A percentile compares a stretch with the other conserved stretches of the same genome.
Conservation (phyloP, 1,140 invertebrate genomes). For the Ctenoplectra terminalis region DNA sequence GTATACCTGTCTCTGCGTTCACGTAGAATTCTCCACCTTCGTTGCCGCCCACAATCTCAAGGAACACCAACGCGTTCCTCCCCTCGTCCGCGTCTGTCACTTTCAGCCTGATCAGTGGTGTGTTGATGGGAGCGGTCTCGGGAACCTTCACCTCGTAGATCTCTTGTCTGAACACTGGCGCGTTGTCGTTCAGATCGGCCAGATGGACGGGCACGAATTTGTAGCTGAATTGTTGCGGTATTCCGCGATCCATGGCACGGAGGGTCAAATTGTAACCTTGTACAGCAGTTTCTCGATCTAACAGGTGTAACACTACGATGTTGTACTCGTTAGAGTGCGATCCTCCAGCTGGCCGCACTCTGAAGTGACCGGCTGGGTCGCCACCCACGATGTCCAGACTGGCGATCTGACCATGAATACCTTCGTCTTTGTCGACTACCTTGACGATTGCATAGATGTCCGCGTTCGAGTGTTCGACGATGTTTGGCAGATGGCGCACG, state of each 20-base stretch:
- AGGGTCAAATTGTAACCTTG: constrained; percentile 94
- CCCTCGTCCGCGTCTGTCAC: constrained; percentile 93
- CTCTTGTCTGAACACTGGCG: constrained; percentile 94
- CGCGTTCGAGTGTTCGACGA: constrained; percentile 92
- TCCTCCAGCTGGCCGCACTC: constrained; percentile 84
- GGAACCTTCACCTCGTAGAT: constrained; percentile 94
- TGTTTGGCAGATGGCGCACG: constrained; percentile 90
- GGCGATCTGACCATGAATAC: constrained; percentile 92
- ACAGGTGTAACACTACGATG: constrained; percentile 89
- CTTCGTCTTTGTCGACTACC: constrained; percentile 92
- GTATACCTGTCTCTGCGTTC: constrained; percentile 93
- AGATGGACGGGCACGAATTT: constrained; percentile 90
- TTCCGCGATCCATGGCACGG: constrained; percentile 91
- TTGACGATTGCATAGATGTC: constrained; percentile 95
- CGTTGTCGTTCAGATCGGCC: constrained; percentile 92
- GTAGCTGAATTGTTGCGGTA: constrained; percentile 89
- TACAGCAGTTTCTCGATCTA: constrained; percentile 90
- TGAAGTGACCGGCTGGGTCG: constrained; percentile 93
- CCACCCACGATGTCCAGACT: constrained; percentile 94
- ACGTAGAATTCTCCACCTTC: constrained; percentile 94
- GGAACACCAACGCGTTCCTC: constrained; percentile 91
- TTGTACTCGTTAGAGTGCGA: constrained; percentile 87
- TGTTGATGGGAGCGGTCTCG: constrained; percentile 94
- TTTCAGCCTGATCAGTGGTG: constrained; percentile 92
- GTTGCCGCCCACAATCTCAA: constrained; percentile 96